Evolutionary conservation across 2,113 vertebrate species (phyloP).

Genomic region (Typhlomys cinereus): DNA sequence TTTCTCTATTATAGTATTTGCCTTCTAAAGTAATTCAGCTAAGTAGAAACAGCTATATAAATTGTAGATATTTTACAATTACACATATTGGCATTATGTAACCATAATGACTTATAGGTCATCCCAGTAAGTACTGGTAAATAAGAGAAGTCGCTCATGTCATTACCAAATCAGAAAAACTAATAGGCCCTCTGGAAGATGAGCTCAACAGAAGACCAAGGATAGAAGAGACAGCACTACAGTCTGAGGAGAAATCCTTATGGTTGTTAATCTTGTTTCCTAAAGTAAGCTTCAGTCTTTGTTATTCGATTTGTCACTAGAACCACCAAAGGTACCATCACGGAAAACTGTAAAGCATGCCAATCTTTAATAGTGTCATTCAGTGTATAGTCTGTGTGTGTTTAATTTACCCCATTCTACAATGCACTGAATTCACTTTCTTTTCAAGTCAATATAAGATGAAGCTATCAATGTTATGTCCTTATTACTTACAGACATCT

Average conservation of each 20-base stretch:
- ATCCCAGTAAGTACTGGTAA: slow-evolving; percentile 49
- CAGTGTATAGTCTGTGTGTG: neutral
- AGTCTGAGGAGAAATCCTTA: neutral
- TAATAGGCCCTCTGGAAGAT: slow-evolving; percentile 46
- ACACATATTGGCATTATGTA: slow-evolving; percentile 51
- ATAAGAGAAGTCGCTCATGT: slow-evolving; percentile 18
- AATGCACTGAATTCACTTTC: neutral
- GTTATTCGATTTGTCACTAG: slow-evolving; percentile 27
- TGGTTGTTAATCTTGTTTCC: slow-evolving; percentile 5
- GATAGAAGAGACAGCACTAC: neutral
- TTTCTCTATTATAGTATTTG: slow-evolving; percentile 24
- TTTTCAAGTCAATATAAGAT: neutral
- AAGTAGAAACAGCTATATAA: slow-evolving; percentile 55
- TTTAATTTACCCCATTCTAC: neutral
- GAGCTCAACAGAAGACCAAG: slow-evolving; percentile 52
- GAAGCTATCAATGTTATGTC: neutral
- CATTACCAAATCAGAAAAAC: slow-evolving; percentile 52
- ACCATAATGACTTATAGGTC: slow-evolving; percentile 59
- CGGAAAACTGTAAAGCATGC: neutral
- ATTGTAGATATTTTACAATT: slow-evolving; percentile 29
- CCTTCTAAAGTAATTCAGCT: slow-evolving; percentile 68
- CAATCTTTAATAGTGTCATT: neutral
- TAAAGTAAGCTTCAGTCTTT: slow-evolving; percentile 17
- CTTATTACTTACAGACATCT: slow-evolving; percentile 6
- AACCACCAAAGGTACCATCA: slow-evolving; percentile 17